phyloP scores from a whole-genome alignment of 2,888 invertebrate species.

The Caenorhabditis angaria region DNA sequence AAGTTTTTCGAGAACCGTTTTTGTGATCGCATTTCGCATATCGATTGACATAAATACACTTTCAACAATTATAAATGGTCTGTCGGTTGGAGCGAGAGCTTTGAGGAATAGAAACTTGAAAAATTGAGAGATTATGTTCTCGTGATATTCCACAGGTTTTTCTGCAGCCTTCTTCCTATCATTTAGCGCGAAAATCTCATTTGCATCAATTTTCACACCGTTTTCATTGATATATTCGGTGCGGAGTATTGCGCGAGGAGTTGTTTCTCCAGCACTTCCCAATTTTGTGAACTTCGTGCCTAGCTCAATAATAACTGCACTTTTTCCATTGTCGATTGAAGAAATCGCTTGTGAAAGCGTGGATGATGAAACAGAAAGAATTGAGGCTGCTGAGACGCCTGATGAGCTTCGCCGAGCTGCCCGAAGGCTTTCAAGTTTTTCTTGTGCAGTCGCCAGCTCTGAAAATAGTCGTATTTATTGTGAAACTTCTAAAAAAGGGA shows the following conservation, averaged over 20 bases:
- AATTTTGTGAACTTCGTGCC: constrained; percentile 66
- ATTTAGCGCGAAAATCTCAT: constrained; percentile 36
- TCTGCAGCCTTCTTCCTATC: constrained; percentile 15
- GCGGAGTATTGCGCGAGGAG: constrained; percentile 56
- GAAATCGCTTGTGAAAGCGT: constrained; percentile 48
- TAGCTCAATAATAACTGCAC: constrained; percentile 64
- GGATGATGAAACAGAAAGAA: constrained; percentile 39
- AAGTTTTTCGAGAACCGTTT: constrained; percentile 42
- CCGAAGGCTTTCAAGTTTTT: constrained; percentile 21
- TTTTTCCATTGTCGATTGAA: constrained; percentile 51
- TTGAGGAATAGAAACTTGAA: constrained; percentile 75
- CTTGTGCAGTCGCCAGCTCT: constrained; percentile 14
- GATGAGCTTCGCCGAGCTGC: constrained; percentile 36
- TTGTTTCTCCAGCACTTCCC: constrained; percentile 63
- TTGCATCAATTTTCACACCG: constrained; percentile 12
- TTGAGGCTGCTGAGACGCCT: constrained; percentile 33
- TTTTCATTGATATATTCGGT: constrained; percentile 45
- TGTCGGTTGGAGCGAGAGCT: constrained; percentile 88
- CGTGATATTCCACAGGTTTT: neutral
- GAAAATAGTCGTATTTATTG: neutral
- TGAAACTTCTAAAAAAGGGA: neutral
- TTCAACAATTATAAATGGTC: constrained; percentile 90
- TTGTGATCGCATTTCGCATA: constrained; percentile 84
- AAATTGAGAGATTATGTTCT: neutral
- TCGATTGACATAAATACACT: constrained; percentile 84